Percentiles rank a stretch among this genome's conserved stretches.
Conservation (phyloP, 2,797 vertebrate genomes). For the Chiropotes sagulatus region DNA sequence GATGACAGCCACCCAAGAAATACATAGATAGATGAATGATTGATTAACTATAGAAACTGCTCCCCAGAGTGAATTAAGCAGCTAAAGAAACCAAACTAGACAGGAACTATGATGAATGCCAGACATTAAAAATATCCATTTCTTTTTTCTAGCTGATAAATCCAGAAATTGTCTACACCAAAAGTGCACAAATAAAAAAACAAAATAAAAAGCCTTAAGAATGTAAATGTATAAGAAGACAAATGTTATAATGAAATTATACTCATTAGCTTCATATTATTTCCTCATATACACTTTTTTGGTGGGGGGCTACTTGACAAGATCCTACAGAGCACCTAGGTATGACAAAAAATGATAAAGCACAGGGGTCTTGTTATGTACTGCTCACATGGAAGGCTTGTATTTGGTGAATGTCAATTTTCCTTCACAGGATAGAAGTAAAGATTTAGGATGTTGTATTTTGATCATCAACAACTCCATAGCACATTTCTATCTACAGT, state of each 20-base stretch:
- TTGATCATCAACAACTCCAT: neutral
- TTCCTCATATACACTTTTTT: neutral
- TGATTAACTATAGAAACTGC: neutral
- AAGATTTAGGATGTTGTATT: conserved; percentile 5
- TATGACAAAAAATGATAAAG: neutral
- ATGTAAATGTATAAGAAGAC: neutral
- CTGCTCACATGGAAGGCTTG: neutral
- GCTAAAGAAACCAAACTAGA: neutral
- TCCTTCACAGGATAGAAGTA: neutral
- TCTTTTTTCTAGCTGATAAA: neutral
- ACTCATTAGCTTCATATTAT: neutral
- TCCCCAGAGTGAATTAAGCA: neutral
- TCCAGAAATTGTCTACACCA: neutral
- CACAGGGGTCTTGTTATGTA: neutral
- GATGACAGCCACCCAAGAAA: conserved; percentile 50
- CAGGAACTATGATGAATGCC: conserved; percentile 4
- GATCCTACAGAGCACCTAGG: fast-evolving
- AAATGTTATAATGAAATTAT: neutral
- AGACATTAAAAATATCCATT: conserved; percentile 8
- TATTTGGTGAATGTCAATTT: neutral
- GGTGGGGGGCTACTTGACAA: neutral
- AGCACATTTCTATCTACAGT: neutral
- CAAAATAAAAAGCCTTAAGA: neutral
- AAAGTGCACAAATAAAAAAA: neutral
- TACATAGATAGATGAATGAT: neutral